These are phyloP conservation scores for Vanessa cardui DNA, from an alignment of 2,888 invertebrate genomes.

Conservation along the genomic window DNA sequence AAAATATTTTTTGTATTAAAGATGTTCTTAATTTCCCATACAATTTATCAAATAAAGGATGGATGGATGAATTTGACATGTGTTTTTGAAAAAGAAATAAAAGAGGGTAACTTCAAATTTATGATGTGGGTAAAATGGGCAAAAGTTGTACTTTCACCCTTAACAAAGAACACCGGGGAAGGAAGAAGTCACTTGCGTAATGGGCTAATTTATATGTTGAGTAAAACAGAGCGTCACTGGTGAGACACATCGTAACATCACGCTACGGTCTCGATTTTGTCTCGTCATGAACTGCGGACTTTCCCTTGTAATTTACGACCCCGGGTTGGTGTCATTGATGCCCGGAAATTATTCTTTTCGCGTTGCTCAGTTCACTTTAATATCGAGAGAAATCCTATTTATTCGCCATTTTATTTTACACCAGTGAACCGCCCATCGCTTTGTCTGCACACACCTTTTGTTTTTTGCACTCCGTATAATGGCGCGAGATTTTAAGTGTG, in stretches of 20 bases:
- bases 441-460: slow-evolving; percentile 18
- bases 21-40: no score
- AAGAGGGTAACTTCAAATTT: background rate
- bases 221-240: slow-evolving; percentile 16
- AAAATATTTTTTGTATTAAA: no score
- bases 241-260: slow-evolving; percentile 43
- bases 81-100: background rate
- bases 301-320: slow-evolving; percentile 50
- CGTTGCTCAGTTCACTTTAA: slow-evolving; percentile 50
- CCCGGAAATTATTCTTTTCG: slow-evolving; percentile 64
- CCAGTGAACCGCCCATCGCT: slow-evolving; percentile 17
- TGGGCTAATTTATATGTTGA: slow-evolving; percentile 26
- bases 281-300: slow-evolving; percentile 45
- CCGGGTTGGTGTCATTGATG: slow-evolving; percentile 52
- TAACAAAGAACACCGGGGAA: background rate
- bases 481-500: slow-evolving; percentile 14
- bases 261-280: slow-evolving; percentile 44
- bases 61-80: no score
- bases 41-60: no score
- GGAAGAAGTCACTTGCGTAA: slow-evolving; percentile 5
- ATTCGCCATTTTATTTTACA: slow-evolving; percentile 21
- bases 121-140: no score
- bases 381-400: slow-evolving; percentile 52
- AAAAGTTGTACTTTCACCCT: no score
- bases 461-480: slow-evolving; percentile 23